These are phyloP conservation scores for Pelecanoides urinatrix DNA, from an alignment of 2,113 vertebrate genomes.

Conservation along the genomic window DNA sequence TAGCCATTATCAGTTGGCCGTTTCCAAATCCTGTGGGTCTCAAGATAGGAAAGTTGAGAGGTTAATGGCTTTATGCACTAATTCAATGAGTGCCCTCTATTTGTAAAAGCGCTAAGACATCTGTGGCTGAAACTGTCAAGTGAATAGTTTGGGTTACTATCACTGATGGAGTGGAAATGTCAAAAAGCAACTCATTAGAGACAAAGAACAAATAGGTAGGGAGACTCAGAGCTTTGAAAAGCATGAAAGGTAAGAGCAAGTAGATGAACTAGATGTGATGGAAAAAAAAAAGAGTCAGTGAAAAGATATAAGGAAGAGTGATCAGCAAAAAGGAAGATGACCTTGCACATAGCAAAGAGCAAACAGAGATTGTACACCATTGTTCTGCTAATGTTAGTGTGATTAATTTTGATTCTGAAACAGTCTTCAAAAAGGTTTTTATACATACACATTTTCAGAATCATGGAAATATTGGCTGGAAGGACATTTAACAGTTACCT, in stretches of 20 bases:
- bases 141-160: neutral
- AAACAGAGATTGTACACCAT: neutral
- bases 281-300: neutral
- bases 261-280: neutral
- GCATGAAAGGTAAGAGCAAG: neutral
- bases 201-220: slow-evolving; percentile 17
- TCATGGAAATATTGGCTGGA: neutral
- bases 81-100: neutral
- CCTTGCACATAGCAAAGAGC: neutral
- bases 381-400: neutral
- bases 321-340: neutral
- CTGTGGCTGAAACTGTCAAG: slow-evolving; percentile 25
- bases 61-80: slow-evolving; percentile 30
- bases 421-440: neutral
- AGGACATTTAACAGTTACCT: neutral
- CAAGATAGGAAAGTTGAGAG: neutral
- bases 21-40: neutral
- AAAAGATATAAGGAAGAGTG: neutral
- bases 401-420: neutral
- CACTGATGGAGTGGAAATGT: slow-evolving; percentile 31
- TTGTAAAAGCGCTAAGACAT: slow-evolving; percentile 6
- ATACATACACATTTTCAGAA: neutral
- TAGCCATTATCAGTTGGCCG: neutral
- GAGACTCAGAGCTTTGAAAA: slow-evolving; percentile 2
- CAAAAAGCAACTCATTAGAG: slow-evolving; percentile 38